Evolutionary conservation across 2,888 invertebrate genomes (phyloP).

Genomic region (Onchidella celtica): DNA sequence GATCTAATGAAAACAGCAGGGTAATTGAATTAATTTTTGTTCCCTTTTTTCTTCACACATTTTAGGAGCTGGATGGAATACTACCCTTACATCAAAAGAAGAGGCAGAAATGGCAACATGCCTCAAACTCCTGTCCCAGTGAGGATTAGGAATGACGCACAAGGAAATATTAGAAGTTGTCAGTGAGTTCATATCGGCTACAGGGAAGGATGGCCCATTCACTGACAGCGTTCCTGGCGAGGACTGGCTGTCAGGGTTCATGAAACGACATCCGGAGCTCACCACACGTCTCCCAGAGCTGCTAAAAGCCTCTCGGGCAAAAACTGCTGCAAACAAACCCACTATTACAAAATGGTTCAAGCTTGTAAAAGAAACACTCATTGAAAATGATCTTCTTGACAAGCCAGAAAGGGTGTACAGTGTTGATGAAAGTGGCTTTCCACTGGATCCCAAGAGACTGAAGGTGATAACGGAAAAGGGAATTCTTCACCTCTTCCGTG

Average conservation of each 20-base stretch:
- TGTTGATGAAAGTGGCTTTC: constrained; percentile 41
- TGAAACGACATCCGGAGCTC: constrained; percentile 26
- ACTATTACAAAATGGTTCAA: constrained; percentile 8
- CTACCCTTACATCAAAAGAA: neutral
- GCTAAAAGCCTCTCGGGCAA: constrained; percentile 17
- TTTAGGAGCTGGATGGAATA: constrained; percentile 14
- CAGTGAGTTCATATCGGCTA: neutral
- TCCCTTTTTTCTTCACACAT: neutral
- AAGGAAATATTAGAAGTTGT: constrained; percentile 13
- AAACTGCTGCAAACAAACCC: constrained; percentile 18
- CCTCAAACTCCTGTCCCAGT: neutral
- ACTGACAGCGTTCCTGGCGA: constrained; percentile 4
- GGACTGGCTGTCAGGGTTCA: constrained; percentile 30
- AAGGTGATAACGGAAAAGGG: constrained; percentile 30
- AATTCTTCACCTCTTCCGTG: constrained; percentile 13
- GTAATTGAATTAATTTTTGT: too few relatives aligned
- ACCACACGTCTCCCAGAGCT: constrained; percentile 1
- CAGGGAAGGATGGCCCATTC: neutral
- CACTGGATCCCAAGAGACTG: constrained; percentile 27
- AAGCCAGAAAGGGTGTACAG: constrained; percentile 25
- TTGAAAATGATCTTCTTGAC: constrained; percentile 13
- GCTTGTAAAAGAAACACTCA: neutral
- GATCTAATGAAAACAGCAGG: too few relatives aligned
- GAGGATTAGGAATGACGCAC: constrained; percentile 7
- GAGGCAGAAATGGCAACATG: constrained; percentile 11